These are phyloP conservation scores for Bombyx mandarina DNA, from an alignment of 1,140 invertebrate genomes.

Conservation along the genomic window DNA sequence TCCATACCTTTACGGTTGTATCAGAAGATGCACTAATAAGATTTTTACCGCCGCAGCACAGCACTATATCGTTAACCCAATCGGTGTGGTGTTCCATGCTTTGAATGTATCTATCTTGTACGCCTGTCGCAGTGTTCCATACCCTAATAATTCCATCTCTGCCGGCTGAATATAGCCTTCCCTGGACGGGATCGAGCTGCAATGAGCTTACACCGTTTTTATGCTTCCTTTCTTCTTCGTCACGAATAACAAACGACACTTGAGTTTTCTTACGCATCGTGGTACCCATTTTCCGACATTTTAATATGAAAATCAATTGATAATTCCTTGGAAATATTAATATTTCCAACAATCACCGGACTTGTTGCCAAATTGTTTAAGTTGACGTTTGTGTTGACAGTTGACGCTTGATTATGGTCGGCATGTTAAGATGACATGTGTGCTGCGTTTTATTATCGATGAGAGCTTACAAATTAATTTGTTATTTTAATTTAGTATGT, in stretches of 20 bases:
- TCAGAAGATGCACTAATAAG: constrained; percentile 99
- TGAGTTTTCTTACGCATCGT: constrained; percentile 73
- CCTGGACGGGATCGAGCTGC: constrained; percentile 90
- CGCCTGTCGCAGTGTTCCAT: constrained; percentile 82
- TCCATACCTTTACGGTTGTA: constrained; percentile 99
- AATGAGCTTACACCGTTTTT: constrained; percentile 96
- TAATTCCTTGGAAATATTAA: constrained; percentile 6
- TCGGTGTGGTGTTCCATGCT: constrained; percentile 99
- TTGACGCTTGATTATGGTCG: constrained; percentile 10
- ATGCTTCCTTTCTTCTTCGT: constrained; percentile 94
- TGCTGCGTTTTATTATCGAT: too few species aligned
- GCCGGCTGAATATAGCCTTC: constrained; percentile 96
- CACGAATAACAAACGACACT: constrained; percentile 98
- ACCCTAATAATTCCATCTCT: constrained; percentile 98
- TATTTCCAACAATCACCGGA: constrained; percentile 1
- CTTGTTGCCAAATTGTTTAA: constrained; percentile 15
- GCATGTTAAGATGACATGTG: background rate
- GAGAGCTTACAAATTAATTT: too few species aligned
- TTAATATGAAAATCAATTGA: constrained; percentile 34
- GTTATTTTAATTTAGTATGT: too few species aligned
- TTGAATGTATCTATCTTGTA: constrained; percentile 88
- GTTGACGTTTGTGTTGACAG: constrained; percentile 22
- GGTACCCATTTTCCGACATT: constrained; percentile 66
- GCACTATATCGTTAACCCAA: constrained; percentile 99
- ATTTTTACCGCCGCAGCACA: constrained; percentile 97